Percentiles rank a stretch among this genome's conserved stretches.
Conservation (phyloP, 1,140 invertebrate species). For the Drosophila asahinai region DNA sequence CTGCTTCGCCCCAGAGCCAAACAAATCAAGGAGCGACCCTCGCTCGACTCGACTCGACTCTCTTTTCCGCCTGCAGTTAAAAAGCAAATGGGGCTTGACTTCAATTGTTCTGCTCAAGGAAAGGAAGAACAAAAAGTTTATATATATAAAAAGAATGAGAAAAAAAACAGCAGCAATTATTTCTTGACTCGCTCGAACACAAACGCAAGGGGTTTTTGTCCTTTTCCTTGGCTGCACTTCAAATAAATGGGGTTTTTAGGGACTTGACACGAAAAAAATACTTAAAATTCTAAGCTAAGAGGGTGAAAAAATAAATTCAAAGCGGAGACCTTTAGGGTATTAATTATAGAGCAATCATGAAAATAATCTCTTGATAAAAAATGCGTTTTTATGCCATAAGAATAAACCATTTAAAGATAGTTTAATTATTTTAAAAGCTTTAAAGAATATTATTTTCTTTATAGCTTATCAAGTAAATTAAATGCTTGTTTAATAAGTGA, state of each 20-base stretch:
- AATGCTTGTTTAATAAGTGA: not conserved
- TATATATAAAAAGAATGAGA: slow-evolving; percentile 15
- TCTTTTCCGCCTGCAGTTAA: slow-evolving; percentile 63
- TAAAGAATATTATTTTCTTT: no score
- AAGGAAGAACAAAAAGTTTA: slow-evolving; percentile 11
- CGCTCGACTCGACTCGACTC: slow-evolving; percentile 35
- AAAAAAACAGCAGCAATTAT: slow-evolving; percentile 74
- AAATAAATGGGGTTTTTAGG: not conserved
- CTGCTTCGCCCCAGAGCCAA: slow-evolving; percentile 60
- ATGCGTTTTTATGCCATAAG: not conserved
- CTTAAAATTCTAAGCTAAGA: not conserved
- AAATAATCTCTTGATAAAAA: not conserved
- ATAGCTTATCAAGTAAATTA: no score
- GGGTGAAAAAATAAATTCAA: not conserved
- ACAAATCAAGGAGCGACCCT: slow-evolving; percentile 78
- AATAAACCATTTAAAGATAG: not conserved
- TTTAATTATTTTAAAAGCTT: no score
- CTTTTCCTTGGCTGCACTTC: slow-evolving; percentile 31
- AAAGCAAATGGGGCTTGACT: slow-evolving; percentile 73
- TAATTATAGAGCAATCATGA: not conserved
- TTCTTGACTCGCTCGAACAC: slow-evolving; percentile 50
- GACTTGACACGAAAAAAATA: not conserved
- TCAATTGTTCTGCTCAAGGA: slow-evolving; percentile 65
- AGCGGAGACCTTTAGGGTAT: no score
- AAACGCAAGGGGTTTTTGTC: slow-evolving; percentile 39